Evolutionary conservation across 2,113 vertebrate genomes (phyloP).

Genomic region (Hippocampus abdominalis): DNA sequence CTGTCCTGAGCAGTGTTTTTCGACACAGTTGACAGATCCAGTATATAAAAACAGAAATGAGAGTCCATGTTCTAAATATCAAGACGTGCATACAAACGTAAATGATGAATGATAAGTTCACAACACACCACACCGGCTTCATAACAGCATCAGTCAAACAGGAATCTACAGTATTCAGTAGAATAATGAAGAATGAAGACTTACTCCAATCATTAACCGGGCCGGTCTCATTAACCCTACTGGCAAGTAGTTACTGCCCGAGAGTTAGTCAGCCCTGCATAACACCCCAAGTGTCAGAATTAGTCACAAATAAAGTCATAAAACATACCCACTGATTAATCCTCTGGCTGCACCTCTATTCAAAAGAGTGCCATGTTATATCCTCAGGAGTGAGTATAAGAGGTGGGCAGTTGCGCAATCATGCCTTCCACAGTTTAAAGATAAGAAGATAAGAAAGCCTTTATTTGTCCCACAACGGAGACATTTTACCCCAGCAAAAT

Average conservation of each 20-base stretch:
- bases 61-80: neutral
- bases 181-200: neutral
- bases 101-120: neutral
- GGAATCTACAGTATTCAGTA: neutral
- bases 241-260: neutral
- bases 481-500: no score
- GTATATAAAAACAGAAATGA: neutral
- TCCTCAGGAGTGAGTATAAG: neutral
- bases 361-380: neutral
- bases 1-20: neutral
- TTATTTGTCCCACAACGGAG: no score
- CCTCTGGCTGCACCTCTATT: neutral
- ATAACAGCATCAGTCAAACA: neutral
- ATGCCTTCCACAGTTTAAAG: neutral
- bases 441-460: no score
- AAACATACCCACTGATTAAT: neutral
- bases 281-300: neutral
- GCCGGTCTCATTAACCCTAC: neutral
- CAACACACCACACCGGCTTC: neutral
- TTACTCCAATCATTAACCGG: neutral
- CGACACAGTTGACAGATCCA: neutral
- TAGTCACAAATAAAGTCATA: neutral
- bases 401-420: neutral
- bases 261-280: neutral
- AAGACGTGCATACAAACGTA: neutral